Evolutionary conservation across 2,888 invertebrate genomes (phyloP), one percentile per base, ranked within the genome.

Genomic region (Noctuana brunneofusca): DNA sequence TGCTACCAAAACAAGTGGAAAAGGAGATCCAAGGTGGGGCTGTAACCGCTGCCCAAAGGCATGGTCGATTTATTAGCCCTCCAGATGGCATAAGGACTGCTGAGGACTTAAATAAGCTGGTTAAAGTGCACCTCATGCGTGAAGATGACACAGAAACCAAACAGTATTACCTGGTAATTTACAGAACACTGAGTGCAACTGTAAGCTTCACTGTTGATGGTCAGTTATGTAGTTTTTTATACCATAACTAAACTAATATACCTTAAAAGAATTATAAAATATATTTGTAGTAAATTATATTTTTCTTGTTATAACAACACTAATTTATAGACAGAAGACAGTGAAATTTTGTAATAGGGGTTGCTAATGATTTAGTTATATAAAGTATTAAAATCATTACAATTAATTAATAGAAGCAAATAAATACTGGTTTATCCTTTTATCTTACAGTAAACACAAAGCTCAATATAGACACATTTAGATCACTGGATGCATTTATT

Each of bases 201-300:
- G 90, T 98, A 35, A 97, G 97, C 79, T 93, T 98, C 62, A 95
- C 97, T 75, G 92, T 97, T 64, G 94, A 96, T 83, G 95, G 97
- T 97, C 84, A 88, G 87, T 79, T 32, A 1, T 22, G 5, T 24
- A 0, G 1, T 49, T 14, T 24, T n/a, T 38, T 5, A 38, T 14
- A 14, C n/a, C 5, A 14, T 4, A n/a, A 38, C 14, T 38, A 9
- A 32, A 32, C 11, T 11, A 9, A 5, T 32, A 32, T 11, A 11
- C 1, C 27, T n/a, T 1, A 32, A 32, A 32, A 32, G 6, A 11
- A 8, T 32, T 32, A 32, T 11, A 32, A 32, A 11, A 2, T 32
- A 8, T 8, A 5, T 27, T 27, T 3, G 8, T 27, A 27, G 4
- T 27, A 27, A 27, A 4, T 24, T n/a, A n/a, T n/a, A n/a, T n/a